Percentiles rank a stretch among this genome's conserved stretches.
phyloP scores from a whole-genome alignment of 2,888 invertebrate genomes.

The Aproaerema taeniolella region DNA sequence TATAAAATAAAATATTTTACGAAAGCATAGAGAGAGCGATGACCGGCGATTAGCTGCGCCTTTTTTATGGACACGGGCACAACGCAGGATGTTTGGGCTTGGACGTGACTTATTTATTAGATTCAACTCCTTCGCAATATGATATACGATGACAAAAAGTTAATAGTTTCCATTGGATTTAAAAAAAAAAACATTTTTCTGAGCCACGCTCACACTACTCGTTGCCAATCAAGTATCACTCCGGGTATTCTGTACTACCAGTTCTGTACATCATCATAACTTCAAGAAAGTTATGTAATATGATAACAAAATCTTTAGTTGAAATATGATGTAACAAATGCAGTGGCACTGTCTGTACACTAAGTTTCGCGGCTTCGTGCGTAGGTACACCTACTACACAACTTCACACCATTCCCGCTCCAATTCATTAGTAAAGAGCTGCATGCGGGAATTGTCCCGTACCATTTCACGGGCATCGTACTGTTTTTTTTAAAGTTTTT shows the following conservation, averaged over 20 bases:
- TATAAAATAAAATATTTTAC: constrained; percentile 29
- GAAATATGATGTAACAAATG: constrained; percentile 6
- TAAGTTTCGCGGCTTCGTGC: constrained; percentile 29
- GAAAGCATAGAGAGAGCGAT: constrained; percentile 57
- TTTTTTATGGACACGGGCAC: constrained; percentile 47
- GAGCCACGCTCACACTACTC: background rate
- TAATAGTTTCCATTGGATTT: constrained; percentile 10
- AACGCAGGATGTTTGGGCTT: constrained; percentile 45
- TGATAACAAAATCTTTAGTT: too few species aligned
- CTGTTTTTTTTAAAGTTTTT: constrained; percentile 39
- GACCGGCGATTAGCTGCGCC: constrained; percentile 61
- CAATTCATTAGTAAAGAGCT: constrained; percentile 27
- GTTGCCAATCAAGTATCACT: background rate
- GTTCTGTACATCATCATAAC: background rate
- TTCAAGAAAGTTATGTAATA: too few species aligned
- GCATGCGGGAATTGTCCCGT: constrained; percentile 40
- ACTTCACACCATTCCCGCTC: constrained; percentile 28
- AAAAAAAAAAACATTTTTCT: too few species aligned
- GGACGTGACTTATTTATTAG: constrained; percentile 61
- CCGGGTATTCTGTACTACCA: background rate
- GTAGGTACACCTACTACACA: constrained; percentile 33
- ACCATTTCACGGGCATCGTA: constrained; percentile 40
- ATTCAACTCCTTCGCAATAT: constrained; percentile 29
- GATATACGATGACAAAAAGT: constrained; percentile 28
- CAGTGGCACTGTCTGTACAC: constrained; percentile 7